Base-by-base conservation (phyloP, 2,797 vertebrate species). In the Thunnus albacares region DNA sequence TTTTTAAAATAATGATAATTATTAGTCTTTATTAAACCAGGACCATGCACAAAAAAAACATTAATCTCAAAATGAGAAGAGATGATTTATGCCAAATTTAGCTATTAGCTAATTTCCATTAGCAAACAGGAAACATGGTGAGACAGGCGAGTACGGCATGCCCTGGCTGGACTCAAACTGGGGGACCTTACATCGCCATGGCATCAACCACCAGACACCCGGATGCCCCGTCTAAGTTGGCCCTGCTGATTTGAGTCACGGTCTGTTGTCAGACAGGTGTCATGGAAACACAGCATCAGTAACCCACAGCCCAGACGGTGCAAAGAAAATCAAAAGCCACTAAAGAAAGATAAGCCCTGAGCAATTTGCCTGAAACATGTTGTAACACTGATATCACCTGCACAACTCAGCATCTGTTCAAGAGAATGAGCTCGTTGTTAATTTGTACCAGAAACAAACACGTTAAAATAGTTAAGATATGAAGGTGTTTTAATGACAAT, bases 261-360 rank as follows among this genome's bases (percentile, higher is more conserved):
- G 22, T 41, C 35, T 76, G 18, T 43, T 71, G 33, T 75, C 55
- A 52, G 47, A 43, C 22, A 14, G 30, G 26, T 59, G 77, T 72
- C 11, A 57, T 13, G 6, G 33, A 41, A 63, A 47, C 30, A 41
- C 63, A 69, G 58, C 51, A 67, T 73, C 69, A 61, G 52, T 24
- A n/a, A 73, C 10, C 28, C 22, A 2, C 28, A 78, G n/a, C 64
- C 52, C 58, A 13, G 55, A 56, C 26, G 41, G 18, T 28, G 15
- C 57, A 70, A 71, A 88, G n/a, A 63, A 65, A 77, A 75, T 24
- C 56, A 69, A 68, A 81, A 71, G 47, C 64, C 60, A 63, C 41
- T 68, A 49, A 71, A 73, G 17, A 49, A 12, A 82, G 68, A 77
- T 60, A 75, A 77, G 51, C 51, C 57, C 28, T 5, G 43, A 64